phyloP scores from a whole-genome alignment of 92 coral and sea anemone species.

The Parazoanthus darwini region DNA sequence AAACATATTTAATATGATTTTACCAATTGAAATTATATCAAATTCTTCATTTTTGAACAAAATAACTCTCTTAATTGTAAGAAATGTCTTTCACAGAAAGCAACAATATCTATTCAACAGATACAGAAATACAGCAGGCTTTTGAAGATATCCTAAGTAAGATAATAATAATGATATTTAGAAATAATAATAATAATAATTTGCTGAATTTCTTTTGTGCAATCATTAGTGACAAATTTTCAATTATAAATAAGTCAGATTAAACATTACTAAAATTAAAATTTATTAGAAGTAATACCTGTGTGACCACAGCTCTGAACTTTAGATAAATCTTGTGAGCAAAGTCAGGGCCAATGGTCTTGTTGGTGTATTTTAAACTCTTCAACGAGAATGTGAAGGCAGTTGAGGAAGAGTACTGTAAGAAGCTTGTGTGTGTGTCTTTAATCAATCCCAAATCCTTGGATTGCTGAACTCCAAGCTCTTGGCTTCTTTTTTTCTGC shows the following conservation, averaged over 20 bases:
- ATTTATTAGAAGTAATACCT: not conserved
- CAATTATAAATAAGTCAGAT: too few relatives aligned
- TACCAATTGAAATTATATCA: not conserved
- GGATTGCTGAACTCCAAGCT: not conserved
- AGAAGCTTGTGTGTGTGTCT: not conserved
- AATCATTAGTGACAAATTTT: too few relatives aligned
- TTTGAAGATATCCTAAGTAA: not conserved
- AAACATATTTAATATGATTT: not conserved
- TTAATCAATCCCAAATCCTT: not conserved
- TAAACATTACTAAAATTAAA: too few relatives aligned
- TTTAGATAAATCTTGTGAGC: not conserved
- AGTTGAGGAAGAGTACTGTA: not conserved
- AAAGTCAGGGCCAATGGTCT: not conserved
- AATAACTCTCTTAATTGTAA: too few relatives aligned
- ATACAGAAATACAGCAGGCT: not conserved
- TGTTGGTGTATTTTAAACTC: not conserved
- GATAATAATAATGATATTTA: too few relatives aligned
- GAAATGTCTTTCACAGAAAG: not conserved
- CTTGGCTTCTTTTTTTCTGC: not conserved
- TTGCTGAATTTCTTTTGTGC: too few relatives aligned
- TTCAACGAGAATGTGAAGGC: not conserved
- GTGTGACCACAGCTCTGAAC: not conserved
- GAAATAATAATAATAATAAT: too few relatives aligned
- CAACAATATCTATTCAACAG: not conserved
- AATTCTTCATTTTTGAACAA: not conserved